Base-by-base conservation (phyloP, 2,113 vertebrate genomes). In the Taxidea taxus region DNA sequence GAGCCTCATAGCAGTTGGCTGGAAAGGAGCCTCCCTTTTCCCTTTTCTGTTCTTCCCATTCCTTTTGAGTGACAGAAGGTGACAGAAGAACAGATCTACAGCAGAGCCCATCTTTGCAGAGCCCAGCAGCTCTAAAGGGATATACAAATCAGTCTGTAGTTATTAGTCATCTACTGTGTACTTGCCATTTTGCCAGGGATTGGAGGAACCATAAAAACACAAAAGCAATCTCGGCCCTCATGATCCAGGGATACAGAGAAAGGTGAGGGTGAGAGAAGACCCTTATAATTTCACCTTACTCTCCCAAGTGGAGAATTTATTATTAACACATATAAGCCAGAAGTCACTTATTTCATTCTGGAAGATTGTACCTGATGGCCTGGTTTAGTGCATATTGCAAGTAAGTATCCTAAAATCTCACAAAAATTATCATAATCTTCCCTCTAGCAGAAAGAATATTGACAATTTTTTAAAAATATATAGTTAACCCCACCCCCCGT, bases 311-410 rank as follows among this genome's bases (percentile, higher is more conserved):
- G 82, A 49, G 27, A 60, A 88, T 34, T 75, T 75, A 42, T 42
- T 87, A 62, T 82, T 27, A 90, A 44, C 14, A 68, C 16, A 51
- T 6, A 11, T 34, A 62, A 74, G 16, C 49, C 47, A 9, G 62
- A 85, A 94, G 44, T 77, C 82, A 90, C 42, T 88, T 82, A 56
- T n/a, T 95, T 89, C 78, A 51, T 62, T 83, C 80, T 72, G 14
- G 47, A 77, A 75, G 37, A 75, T 51, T 34, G 70, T 13, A n/a
- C 42, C 39, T 64, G 37, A 68, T 62, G 47, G 10, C 72, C 62
- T 91, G 31, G 16, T 72, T 72, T 70, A 93, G 58, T 9, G 60
- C 15, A 70, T 37, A 82, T 14, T 86, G 68, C 49, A 96, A 93
- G 62, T 70, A 91, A 86, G 31, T 47, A 39, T 8, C 58, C 29